phyloP scores from a whole-genome alignment of 1,140 invertebrate species.

The Drosophila nasuta region DNA sequence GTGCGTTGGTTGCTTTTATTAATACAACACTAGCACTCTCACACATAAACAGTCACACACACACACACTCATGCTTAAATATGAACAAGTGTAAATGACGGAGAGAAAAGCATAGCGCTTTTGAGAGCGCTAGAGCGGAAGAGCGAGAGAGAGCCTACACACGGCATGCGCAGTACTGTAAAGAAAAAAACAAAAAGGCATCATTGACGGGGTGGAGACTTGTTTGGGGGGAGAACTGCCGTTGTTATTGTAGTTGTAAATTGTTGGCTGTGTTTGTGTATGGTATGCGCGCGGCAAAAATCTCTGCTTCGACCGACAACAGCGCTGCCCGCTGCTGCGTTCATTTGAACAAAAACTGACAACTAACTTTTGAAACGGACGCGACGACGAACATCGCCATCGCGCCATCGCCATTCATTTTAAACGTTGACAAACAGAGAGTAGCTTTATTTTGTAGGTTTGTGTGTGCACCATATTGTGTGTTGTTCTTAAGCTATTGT shows the following conservation, averaged over 20 bases:
- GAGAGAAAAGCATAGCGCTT: slow-evolving; percentile 51
- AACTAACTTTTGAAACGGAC: slow-evolving; percentile 57
- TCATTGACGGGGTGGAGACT: slow-evolving; percentile 4
- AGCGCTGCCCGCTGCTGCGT: slow-evolving; percentile 34
- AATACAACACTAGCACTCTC: slow-evolving; percentile 64
- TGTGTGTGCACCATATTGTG: slow-evolving; percentile 6
- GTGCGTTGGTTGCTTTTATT: slow-evolving; percentile 82
- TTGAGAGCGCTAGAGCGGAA: slow-evolving; percentile 36
- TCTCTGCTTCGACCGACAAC: slow-evolving; percentile 33
- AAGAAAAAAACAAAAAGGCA: not conserved
- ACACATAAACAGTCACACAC: slow-evolving; percentile 13
- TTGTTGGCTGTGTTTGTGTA: slow-evolving; percentile 59
- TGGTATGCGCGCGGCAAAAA: slow-evolving; percentile 71
- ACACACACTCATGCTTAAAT: slow-evolving; percentile 11
- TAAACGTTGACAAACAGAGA: slow-evolving; percentile 50
- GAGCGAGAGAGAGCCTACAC: slow-evolving; percentile 21
- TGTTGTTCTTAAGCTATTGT: slow-evolving; percentile 58
- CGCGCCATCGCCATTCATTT: slow-evolving; percentile 55
- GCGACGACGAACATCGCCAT: slow-evolving; percentile 12
- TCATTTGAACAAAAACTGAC: slow-evolving; percentile 51
- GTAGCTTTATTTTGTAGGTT: slow-evolving; percentile 18
- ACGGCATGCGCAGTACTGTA: slow-evolving; percentile 57
- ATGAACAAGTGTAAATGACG: slow-evolving; percentile 59
- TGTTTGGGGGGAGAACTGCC: not conserved
- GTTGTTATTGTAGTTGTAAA: slow-evolving; percentile 59